Conservation (phyloP, 2,797 vertebrate genomes). For the Phalanger gymnotis region DNA sequence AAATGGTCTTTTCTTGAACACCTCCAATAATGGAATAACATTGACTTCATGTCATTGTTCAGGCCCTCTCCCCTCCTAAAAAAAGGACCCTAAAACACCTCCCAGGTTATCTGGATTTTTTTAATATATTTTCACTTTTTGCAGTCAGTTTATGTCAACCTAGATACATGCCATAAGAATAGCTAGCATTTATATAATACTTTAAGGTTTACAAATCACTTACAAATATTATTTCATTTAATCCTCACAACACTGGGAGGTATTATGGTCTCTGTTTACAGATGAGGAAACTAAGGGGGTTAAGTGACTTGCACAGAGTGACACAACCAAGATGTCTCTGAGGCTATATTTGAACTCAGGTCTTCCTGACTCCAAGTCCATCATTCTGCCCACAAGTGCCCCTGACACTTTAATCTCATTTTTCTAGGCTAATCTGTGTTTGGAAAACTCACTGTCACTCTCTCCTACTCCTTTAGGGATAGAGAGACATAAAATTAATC, state of each 20-base stretch:
- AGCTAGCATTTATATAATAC: neutral
- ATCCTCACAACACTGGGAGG: neutral
- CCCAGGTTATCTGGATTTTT: neutral
- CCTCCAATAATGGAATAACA: neutral
- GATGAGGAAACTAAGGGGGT: neutral
- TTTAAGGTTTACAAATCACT: neutral
- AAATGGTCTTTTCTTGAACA: neutral
- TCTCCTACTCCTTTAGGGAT: neutral
- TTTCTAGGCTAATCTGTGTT: conserved; percentile 34
- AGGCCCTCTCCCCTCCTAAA: neutral
- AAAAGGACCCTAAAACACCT: neutral
- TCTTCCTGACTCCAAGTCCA: conserved; percentile 45
- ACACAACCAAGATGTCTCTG: neutral
- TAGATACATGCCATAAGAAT: neutral
- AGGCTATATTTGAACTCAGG: neutral
- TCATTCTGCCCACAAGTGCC: neutral
- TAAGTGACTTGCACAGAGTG: neutral
- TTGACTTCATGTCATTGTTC: neutral
- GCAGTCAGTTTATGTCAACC: neutral
- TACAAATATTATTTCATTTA: neutral
- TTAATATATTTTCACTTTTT: neutral
- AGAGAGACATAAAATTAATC: conserved; percentile 49
- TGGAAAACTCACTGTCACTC: conserved; percentile 35
- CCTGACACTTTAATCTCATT: conserved; percentile 44
- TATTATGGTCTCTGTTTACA: neutral